Base-by-base conservation (phyloP, 2,797 vertebrate genomes). In the Ambastaia sidthimunki region DNA sequence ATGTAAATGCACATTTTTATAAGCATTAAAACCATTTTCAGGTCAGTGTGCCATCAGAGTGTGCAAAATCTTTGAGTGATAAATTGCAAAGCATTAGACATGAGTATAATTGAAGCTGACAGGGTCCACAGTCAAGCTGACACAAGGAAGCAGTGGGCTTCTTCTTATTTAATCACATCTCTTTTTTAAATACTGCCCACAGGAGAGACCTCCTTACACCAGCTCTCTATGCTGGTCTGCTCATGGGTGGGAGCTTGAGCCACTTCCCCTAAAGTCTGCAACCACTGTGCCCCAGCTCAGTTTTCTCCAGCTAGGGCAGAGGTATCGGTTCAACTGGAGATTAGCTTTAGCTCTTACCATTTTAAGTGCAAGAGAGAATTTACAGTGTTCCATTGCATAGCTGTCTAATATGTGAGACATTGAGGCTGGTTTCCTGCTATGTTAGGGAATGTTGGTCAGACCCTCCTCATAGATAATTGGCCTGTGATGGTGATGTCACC, bases 21-120 rank as follows among this genome's bases (percentile, higher is more conserved):
- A 13, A 59, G 11, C 5, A 11, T 25, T 23, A 2, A 62, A 28
- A 62, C 16, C 12, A 12, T 4, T 62, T 57, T 57, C 4, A 23
- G 55, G 34, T 37, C 34, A 7, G 41, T 25, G 11, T 54, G 23
- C 54, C 19, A 21, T 41, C 41, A n/a, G 23, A 7, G 31, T 13
- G 31, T 54, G 52, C 15, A 11, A 59, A 19, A 57, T 21, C 21
- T 52, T 34, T 74, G 6, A 21, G 82, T 74, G 50, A 16, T 78
- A 79, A 83, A 84, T 50, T 2, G 75, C 52, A 81, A 84, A 76
- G 71, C 75, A 86, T 73, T 74, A 86, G 88, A 91, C 86, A 87
- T 90, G 84, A 88, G 83, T 81, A 85, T 88, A 83, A 89, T 89
- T 88, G 78, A 85, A 80, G 69, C 57, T 91, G 86, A 91, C 83